Conservation (phyloP, 2,888 invertebrate genomes). For the Drosophila neonasuta region DNA sequence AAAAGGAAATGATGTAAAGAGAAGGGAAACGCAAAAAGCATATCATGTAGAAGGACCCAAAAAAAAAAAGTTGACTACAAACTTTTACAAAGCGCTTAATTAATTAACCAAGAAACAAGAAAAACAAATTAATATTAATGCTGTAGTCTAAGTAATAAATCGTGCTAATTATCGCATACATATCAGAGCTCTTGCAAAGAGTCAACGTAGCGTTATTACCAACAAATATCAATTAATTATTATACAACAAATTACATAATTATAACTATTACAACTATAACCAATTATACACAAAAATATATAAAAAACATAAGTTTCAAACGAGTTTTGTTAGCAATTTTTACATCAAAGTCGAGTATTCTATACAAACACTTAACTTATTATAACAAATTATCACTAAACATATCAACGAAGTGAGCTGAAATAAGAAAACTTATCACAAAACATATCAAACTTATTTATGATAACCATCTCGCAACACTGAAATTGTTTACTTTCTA, state of each 20-base stretch:
- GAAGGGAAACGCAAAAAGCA: conserved; percentile 25
- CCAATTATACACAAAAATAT: conserved; percentile 21
- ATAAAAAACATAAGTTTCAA: conserved; percentile 18
- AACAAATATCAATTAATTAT: conserved; percentile 25
- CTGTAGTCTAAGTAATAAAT: conserved; percentile 58
- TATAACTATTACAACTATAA: conserved; percentile 26
- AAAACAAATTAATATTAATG: conserved; percentile 45
- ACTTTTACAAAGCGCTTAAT: conserved; percentile 20
- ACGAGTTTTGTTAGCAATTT: conserved; percentile 62
- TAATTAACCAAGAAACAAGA: conserved; percentile 12
- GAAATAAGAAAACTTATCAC: not conserved
- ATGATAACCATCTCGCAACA: not conserved
- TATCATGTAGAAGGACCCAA: conserved; percentile 45
- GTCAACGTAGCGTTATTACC: conserved; percentile 54
- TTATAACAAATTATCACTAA: conserved; percentile 32
- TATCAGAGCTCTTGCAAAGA: conserved; percentile 76
- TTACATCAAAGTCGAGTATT: conserved; percentile 47
- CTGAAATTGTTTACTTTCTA: conserved; percentile 52
- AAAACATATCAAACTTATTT: conserved; percentile 8
- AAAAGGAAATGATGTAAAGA: not conserved
- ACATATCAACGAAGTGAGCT: conserved; percentile 56
- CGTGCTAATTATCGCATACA: conserved; percentile 73
- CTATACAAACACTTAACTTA: conserved; percentile 24
- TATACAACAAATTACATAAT: conserved; percentile 18
- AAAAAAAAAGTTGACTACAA: conserved; percentile 17